These are phyloP conservation scores for Lagopus leucura DNA, from an alignment of 2,113 vertebrate genomes.

Conservation along the genomic window DNA sequence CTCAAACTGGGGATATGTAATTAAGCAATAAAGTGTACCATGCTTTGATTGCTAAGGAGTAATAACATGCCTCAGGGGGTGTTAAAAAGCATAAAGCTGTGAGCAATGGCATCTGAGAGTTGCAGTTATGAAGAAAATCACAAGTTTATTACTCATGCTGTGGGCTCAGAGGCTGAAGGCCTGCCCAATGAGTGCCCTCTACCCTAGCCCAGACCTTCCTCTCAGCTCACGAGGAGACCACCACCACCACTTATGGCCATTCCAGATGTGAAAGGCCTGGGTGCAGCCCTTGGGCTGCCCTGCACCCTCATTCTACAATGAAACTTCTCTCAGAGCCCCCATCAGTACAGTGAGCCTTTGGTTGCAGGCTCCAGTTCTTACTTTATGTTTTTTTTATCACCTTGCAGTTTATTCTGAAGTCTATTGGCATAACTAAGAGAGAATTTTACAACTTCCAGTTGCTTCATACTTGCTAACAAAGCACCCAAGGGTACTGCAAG, in stretches of 20 bases:
- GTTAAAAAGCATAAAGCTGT: background rate
- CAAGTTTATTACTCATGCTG: background rate
- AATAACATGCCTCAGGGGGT: background rate
- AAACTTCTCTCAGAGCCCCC: background rate
- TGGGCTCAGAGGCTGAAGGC: background rate
- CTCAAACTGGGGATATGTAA: background rate
- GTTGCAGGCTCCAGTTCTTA: background rate
- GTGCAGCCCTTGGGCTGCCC: accelerated
- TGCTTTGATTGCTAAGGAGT: background rate
- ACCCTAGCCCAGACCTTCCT: background rate
- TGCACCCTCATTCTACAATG: accelerated
- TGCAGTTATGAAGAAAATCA: background rate
- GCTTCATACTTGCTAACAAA: accelerated
- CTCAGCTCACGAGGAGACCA: accelerated
- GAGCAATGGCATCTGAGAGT: background rate
- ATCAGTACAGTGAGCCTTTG: accelerated
- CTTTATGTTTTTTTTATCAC: background rate
- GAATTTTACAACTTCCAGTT: background rate
- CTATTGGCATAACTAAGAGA: background rate
- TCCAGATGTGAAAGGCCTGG: accelerated
- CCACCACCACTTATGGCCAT: accelerated
- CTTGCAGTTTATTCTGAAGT: background rate
- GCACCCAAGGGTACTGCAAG: accelerated
- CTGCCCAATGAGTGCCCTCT: accelerated
- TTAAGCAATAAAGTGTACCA: background rate